A percentile compares a stretch with the other conserved stretches of the same genome.
phyloP scores from a whole-genome alignment of 1,140 invertebrate species.

The Cheumatopsyche charites region DNA sequence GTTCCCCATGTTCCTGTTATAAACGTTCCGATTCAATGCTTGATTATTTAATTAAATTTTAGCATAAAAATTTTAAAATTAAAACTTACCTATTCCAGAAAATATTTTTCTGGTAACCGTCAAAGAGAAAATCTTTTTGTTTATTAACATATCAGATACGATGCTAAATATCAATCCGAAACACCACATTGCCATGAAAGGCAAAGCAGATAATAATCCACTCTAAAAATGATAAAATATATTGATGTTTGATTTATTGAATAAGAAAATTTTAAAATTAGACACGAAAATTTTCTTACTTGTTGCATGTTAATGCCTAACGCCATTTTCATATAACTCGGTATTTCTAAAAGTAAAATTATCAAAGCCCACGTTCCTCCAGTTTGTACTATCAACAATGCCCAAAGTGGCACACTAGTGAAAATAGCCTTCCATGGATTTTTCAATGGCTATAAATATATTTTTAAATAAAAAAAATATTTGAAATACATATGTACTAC shows the following conservation, averaged over 20 bases:
- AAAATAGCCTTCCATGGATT: constrained; percentile 70
- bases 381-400: constrained; percentile 67
- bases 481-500: background rate
- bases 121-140: constrained; percentile 59
- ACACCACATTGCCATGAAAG: constrained; percentile 71
- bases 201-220: constrained; percentile 67
- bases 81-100: constrained; percentile 63
- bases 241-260: too few relatives aligned
- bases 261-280: too few relatives aligned
- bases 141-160: constrained; percentile 67
- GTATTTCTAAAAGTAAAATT: constrained; percentile 72
- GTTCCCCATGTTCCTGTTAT: constrained; percentile 23
- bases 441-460: constrained; percentile 20
- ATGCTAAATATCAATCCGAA: constrained; percentile 64
- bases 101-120: constrained; percentile 68
- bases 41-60: background rate
- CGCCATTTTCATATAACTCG: constrained; percentile 72
- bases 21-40: too few relatives aligned
- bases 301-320: constrained; percentile 65
- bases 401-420: constrained; percentile 67
- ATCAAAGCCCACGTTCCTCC: constrained; percentile 71
- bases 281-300: too few relatives aligned
- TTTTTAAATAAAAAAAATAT: background rate
- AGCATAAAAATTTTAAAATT: too few relatives aligned
- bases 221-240: constrained; percentile 63